Base-by-base conservation (phyloP, 1,140 invertebrate species). In the Magallana angulata region DNA sequence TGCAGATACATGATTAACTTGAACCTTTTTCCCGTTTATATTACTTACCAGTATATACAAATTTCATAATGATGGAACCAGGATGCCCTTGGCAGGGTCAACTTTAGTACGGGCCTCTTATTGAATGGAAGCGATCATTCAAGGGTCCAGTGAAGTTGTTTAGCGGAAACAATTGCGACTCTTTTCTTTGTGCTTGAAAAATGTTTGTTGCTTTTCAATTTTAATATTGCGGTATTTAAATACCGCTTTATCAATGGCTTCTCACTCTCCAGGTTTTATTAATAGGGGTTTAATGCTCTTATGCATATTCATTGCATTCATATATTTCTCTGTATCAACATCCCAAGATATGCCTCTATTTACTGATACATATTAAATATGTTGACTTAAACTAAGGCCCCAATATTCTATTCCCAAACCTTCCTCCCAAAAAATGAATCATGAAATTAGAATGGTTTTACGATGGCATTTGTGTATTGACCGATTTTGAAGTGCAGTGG, bases 301-400 rank as follows among this genome's bases (percentile, higher is more conserved):
- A 76, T 76, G 24, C 68, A 76, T 76, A 76, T 76, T 76, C 68
- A 76, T 76, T 30, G 36, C 68, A 30, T 76, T 30, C 68, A 76
- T 76, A 76, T 30, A 30, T 76, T 76, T 36, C 68, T 76, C 14
- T 24, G 24, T 76, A 76, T 76, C 68, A 76, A 76, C 36, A 30
- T 36, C 8, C 24, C 24, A 30, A 7, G 36, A 11, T 76, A 24
- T 12, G 24, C 24, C 14, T 36, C 24, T 76, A 76, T 76, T 76
- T 76, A 30, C 68, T 24, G 68, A 76, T 36, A 76, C 68, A 76
- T 36, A 76, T 76, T 76, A 14, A 76, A 76, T 76, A 76, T 76
- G 68, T 76, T 76, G 24, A 30, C 68, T 24, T 76, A 76, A 76
- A 76, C 68, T 30, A 30, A 5, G 68, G 68, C 14, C 68, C 68